Evolutionary conservation across 2,888 invertebrate species (phyloP).

Genomic region (Sussaba pulchella): DNA sequence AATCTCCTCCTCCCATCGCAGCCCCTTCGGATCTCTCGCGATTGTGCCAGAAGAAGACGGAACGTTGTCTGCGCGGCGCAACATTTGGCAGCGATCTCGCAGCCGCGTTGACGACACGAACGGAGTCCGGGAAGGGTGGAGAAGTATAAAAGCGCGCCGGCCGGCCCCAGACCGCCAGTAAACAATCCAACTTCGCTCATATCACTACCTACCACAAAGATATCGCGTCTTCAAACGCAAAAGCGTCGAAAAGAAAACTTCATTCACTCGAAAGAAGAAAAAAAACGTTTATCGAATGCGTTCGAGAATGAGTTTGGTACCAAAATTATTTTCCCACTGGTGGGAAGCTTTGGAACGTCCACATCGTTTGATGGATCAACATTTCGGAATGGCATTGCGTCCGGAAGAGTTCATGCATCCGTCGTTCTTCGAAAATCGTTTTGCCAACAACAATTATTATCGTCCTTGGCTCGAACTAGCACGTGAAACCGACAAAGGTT

Average conservation of each 20-base stretch:
- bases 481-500: constrained; percentile 82
- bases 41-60: no score
- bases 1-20: no score
- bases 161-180: constrained; percentile 48
- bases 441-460: constrained; percentile 69
- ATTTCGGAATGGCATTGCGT: constrained; percentile 75
- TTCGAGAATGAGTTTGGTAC: constrained; percentile 72
- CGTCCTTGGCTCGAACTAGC: constrained; percentile 72
- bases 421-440: constrained; percentile 68
- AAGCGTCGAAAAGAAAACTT: neutral
- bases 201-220: neutral
- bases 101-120: no score
- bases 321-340: constrained; percentile 73
- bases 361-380: constrained; percentile 79
- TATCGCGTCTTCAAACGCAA: neutral
- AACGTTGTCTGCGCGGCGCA: no score
- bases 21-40: no score
- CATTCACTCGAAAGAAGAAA: neutral
- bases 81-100: neutral
- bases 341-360: constrained; percentile 74
- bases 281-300: constrained; percentile 56
- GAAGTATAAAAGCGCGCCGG: constrained; percentile 59
- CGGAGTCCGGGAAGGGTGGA: no score
- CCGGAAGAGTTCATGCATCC: constrained; percentile 72
- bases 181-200: constrained; percentile 14